Conservation (phyloP, 2,113 vertebrate genomes). For the Tragelaphus scriptus region DNA sequence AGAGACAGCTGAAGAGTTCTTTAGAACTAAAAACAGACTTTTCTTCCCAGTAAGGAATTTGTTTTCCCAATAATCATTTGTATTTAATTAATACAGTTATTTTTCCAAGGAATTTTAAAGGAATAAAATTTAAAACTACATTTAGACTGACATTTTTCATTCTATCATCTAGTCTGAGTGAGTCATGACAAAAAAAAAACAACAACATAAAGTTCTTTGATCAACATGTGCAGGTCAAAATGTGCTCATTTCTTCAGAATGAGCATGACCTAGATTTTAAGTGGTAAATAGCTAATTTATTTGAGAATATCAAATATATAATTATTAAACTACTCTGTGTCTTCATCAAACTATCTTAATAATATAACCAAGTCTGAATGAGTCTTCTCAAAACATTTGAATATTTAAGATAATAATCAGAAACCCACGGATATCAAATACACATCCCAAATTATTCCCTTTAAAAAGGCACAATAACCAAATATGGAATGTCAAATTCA, state of each 20-base stretch:
- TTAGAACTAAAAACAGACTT: not conserved
- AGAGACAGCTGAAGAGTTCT: not conserved
- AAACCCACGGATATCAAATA: not conserved
- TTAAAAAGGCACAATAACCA: not conserved
- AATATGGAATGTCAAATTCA: not conserved
- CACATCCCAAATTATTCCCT: not conserved
- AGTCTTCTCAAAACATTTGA: not conserved
- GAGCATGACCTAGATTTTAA: constrained; percentile 19
- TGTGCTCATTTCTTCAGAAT: not conserved
- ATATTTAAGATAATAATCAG: not conserved
- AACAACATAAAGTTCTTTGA: not conserved
- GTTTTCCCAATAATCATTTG: not conserved
- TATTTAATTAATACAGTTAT: constrained; percentile 7
- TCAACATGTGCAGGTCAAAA: not conserved
- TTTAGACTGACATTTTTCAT: constrained; percentile 39
- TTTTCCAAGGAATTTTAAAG: constrained; percentile 52
- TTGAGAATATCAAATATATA: not conserved
- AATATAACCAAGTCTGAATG: not conserved
- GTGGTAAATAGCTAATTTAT: not conserved
- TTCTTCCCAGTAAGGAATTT: not conserved
- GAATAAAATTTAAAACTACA: constrained; percentile 14
- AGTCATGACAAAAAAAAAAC: not conserved
- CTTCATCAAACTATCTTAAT: not conserved
- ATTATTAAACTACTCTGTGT: not conserved
- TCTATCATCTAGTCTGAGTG: not conserved